Evolutionary conservation across 2,888 invertebrate genomes (phyloP).

Genomic region (Tholera decimalis): DNA sequence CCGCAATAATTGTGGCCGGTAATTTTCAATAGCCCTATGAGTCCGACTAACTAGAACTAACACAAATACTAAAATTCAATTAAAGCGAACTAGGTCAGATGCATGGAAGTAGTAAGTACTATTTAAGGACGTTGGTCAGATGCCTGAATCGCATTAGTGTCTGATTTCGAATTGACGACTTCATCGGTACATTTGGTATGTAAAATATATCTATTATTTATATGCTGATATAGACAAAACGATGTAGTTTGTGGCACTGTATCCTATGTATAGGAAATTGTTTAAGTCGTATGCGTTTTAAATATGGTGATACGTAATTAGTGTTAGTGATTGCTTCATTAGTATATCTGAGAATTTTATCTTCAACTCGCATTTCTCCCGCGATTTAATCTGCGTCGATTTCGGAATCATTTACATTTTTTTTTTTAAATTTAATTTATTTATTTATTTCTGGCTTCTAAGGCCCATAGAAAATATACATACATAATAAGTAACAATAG

Average conservation of each 20-base stretch:
- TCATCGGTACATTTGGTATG: slow-evolving; percentile 25
- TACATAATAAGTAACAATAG: no score
- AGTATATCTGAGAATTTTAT: not conserved
- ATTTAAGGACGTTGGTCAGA: slow-evolving; percentile 10
- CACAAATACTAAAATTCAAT: slow-evolving; percentile 52
- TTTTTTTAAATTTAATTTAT: no score
- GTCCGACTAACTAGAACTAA: slow-evolving; percentile 19
- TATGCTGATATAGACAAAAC: slow-evolving; percentile 17
- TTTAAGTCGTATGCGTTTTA: slow-evolving; percentile 19
- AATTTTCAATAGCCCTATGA: slow-evolving; percentile 41
- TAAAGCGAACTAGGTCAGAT: slow-evolving; percentile 46
- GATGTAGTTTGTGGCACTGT: slow-evolving; percentile 6
- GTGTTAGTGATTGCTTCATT: slow-evolving; percentile 10
- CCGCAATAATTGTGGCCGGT: slow-evolving; percentile 48
- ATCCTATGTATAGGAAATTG: not conserved
- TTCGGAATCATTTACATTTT: no score
- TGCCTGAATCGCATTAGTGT: slow-evolving; percentile 48
- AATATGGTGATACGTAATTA: slow-evolving; percentile 22
- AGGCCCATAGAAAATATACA: no score
- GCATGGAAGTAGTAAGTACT: slow-evolving; percentile 2
- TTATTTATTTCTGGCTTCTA: no score
- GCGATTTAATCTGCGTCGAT: no score
- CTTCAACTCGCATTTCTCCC: no score
- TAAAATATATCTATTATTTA: slow-evolving; percentile 37
- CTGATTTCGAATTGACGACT: slow-evolving; percentile 40